These are phyloP conservation scores for Rattus rattus DNA, from an alignment of 2,113 vertebrate species.

Conservation along the genomic window DNA sequence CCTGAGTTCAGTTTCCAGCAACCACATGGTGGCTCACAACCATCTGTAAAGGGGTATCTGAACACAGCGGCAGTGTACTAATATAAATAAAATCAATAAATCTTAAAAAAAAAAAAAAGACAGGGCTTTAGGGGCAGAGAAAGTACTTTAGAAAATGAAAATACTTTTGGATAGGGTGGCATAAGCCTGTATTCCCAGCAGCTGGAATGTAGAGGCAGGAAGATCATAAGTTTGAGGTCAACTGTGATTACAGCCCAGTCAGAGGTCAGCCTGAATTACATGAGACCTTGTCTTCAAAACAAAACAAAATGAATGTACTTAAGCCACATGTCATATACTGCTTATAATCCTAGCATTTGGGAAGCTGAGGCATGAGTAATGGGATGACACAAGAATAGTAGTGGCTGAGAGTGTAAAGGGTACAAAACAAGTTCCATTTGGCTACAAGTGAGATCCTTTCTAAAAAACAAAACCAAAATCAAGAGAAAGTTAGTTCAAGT, in stretches of 20 bases:
- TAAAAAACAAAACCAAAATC: not conserved
- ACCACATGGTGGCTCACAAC: no score
- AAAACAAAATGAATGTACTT: not conserved
- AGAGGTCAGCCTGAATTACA: not conserved
- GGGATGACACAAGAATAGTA: not conserved
- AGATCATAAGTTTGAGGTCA: not conserved
- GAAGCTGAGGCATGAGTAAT: not conserved
- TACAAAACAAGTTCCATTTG: not conserved
- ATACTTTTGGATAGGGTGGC: not conserved
- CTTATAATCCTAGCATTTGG: not conserved
- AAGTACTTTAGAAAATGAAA: conserved; percentile 14
- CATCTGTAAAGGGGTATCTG: no score
- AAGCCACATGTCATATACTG: not conserved
- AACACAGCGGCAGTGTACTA: no score
- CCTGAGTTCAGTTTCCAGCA: no score
- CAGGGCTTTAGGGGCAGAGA: not conserved
- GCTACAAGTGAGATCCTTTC: not conserved
- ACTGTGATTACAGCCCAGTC: not conserved
- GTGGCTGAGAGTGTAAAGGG: not conserved
- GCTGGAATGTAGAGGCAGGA: not conserved
- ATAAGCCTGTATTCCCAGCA: not conserved
- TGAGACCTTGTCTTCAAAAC: not conserved
- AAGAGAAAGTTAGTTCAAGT: not conserved
- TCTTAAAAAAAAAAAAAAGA: not conserved
- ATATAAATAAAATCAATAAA: no score